Base-by-base conservation (phyloP, 2,797 vertebrate species). In the Apodemus agrarius region DNA sequence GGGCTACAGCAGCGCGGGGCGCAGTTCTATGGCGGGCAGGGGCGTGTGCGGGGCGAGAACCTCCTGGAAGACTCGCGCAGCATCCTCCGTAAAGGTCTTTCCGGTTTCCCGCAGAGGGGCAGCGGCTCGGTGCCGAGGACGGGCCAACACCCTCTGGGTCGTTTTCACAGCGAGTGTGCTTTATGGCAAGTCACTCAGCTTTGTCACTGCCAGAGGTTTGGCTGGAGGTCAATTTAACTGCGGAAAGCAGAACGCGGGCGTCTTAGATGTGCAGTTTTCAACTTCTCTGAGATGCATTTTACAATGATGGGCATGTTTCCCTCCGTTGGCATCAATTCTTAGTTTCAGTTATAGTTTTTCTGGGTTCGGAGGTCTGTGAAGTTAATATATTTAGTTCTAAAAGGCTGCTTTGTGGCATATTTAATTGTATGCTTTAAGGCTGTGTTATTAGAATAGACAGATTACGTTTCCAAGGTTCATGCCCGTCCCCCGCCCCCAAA, bases 281-380 rank as follows among this genome's bases (percentile, higher is more conserved):
- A 46, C 10, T 4, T 76, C 69, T 91, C 83, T 43, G 79, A 96
- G 84, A 96, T 89, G 29, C 67, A 86, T 59, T 93, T 93, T 90
- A 22, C 69, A 61, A n/a, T 26, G 1, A n/a, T 61, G 78, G 11
- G 49, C 69, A 82, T 79, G 54, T 61, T 89, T 14, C 2, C 52
- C 31, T 57, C 59, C 7, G 29, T 17, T 94, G 59, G 37, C 6
- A 8, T 80, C n/a, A n/a, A 59, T 40, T 67, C 29, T 9, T 29
- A 86, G 43, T 75, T 86, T 72, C 69, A 82, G 19, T 82, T 78
- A 26, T 24, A 87, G 59, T 16, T 82, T n/a, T 84, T n/a, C n/a
- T 6, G 4, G 82, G 63, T 6, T 24, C 9, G 13, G 61, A 31
- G 43, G 46, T 26, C 31, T 4, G n/a, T 86, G 31, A 46, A n/a